Conservation (phyloP, 2,113 vertebrate genomes). For the Perca schrenkii region DNA sequence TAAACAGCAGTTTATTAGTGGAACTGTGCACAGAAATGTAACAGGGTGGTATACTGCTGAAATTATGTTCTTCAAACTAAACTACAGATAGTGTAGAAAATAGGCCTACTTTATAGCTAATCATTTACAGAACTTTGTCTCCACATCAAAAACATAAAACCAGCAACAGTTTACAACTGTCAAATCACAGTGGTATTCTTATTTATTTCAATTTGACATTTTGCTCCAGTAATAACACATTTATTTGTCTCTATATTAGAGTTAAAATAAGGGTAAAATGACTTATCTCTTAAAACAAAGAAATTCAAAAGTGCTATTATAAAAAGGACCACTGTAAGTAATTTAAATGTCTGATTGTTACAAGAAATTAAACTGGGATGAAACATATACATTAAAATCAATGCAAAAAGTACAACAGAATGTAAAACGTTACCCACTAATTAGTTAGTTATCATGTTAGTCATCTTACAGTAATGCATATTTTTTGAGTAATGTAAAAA, state of each 20-base stretch:
- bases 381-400: slow-evolving; percentile 1
- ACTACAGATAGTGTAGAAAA: slow-evolving; percentile 47
- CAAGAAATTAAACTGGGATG: slow-evolving; percentile 5
- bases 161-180: slow-evolving; percentile 37
- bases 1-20: slow-evolving; percentile 74
- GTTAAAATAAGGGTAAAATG: background rate
- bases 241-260: slow-evolving; percentile 49
- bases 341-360: slow-evolving; percentile 1
- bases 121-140: slow-evolving; percentile 21
- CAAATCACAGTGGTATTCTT: slow-evolving; percentile 64
- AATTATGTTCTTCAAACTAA: slow-evolving; percentile 31
- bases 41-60: slow-evolving; percentile 30
- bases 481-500: slow-evolving; percentile 16
- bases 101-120: slow-evolving; percentile 23
- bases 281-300: slow-evolving; percentile 6
- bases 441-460: background rate
- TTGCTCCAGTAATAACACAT: slow-evolving; percentile 50
- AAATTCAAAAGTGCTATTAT: slow-evolving; percentile 7
- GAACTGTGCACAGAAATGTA: slow-evolving; percentile 54
- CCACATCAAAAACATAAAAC: slow-evolving; percentile 32
- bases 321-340: background rate
- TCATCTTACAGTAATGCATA: slow-evolving; percentile 28
- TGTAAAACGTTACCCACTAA: slow-evolving; percentile 24
- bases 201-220: slow-evolving; percentile 40
- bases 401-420: slow-evolving; percentile 13